Base-by-base conservation (phyloP, 2,888 invertebrate genomes). In the Portevinia maculata region DNA sequence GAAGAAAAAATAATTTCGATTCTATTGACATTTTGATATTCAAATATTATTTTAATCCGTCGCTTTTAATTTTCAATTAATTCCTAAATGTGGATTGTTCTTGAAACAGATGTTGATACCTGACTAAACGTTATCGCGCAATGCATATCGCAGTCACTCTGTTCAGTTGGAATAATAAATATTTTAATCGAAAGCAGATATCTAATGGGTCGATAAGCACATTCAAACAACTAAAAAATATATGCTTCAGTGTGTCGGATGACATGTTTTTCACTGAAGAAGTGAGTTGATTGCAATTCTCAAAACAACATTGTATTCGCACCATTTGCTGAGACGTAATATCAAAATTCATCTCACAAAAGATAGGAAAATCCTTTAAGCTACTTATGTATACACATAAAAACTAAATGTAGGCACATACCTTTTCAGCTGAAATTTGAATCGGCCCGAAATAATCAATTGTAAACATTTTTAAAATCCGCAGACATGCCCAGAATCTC, bases 121-220 rank as follows among this genome's bases (percentile, higher is more conserved):
- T 59, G 19, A 79, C 69, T 81, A 64, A 75, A 52, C 8, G 1
- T 8, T 32, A 41, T 17, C 21, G 19, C 53, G 28, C 28, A 62
- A 44, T 44, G 69, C 57, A 59, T 57, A 62, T 44, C 57, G 7
- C 39, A 67, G 21, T 37, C n/a, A 44, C 46, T 55, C 11, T 44
- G 13, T 53, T 46, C 39, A 69, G 41, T 46, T 62, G 30, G 15
- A 28, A 34, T 55, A 48, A 48, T 55, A 73, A 39, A 73, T 48
- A 34, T 17, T 50, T 50, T 17, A 30, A 69, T 74, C 64, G 67
- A 79, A 55, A 57, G 57, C 28, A 60, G 59, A 67, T 79, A 67
- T 53, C 48, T 67, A 34, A 50, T 19, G 9, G 34, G 39, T 55
- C 28, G 8, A 7, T 13, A 1, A 39, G 39, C 74, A 65, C 67